Conservation (phyloP, 2,888 invertebrate genomes). For the Trachelus stipa region DNA sequence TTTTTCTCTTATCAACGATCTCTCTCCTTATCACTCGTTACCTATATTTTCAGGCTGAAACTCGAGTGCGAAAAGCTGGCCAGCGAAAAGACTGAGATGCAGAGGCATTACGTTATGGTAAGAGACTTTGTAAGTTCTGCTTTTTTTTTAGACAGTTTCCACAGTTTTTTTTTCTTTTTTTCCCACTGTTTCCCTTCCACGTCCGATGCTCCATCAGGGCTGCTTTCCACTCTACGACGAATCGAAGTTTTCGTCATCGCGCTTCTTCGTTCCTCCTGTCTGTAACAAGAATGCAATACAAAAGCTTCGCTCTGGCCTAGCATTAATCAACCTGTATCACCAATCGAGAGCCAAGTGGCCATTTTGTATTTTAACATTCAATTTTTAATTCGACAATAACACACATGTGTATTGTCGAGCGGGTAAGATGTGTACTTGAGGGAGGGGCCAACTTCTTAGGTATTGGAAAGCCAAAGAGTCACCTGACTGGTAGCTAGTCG, state of each 20-base stretch:
- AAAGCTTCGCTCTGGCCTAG: neutral
- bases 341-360: no score
- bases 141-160: neutral
- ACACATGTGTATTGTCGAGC: no score
- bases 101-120: slow-evolving; percentile 99
- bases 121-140: slow-evolving; percentile 64
- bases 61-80: slow-evolving; percentile 98
- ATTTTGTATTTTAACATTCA: no score
- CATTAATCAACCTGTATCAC: neutral
- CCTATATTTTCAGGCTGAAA: slow-evolving; percentile 80
- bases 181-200: neutral
- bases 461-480: neutral
- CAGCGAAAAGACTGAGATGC: slow-evolving; percentile 98
- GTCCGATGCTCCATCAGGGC: neutral
- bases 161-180: no score
- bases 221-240: neutral
- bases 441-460: neutral
- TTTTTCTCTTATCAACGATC: slow-evolving; percentile 11
- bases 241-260: neutral
- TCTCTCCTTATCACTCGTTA: slow-evolving; percentile 36
- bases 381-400: no score
- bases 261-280: neutral
- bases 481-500: neutral
- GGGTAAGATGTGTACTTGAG: neutral
- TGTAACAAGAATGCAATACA: neutral